Conservation (phyloP, 53 echinoderm and acorn worm species). For the Temnopleurus reevesii region DNA sequence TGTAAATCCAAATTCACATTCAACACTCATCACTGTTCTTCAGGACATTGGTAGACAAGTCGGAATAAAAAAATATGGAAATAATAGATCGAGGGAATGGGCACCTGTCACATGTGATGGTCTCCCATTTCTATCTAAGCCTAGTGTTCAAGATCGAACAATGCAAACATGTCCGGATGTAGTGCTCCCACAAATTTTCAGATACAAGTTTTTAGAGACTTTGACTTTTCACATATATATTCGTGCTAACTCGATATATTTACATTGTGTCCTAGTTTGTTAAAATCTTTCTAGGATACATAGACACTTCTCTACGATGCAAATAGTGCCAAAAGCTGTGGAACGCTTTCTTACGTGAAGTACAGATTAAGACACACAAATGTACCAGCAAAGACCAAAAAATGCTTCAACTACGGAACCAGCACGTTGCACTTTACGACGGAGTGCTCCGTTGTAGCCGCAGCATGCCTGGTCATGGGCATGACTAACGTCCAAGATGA, state of each 20-base stretch:
- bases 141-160: too few relatives aligned
- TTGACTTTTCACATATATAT: too few relatives aligned
- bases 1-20: slow-evolving; percentile 28
- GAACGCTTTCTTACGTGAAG: neutral
- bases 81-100: neutral
- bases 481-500: neutral
- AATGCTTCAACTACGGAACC: slow-evolving; percentile 25
- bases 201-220: too few relatives aligned
- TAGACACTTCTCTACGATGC: slow-evolving; percentile 22
- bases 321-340: neutral
- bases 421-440: slow-evolving; percentile 10
- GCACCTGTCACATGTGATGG: slow-evolving; percentile 28
- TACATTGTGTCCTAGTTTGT: too few relatives aligned
- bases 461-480: slow-evolving; percentile 27
- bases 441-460: neutral
- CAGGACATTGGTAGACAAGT: slow-evolving; percentile 22
- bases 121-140: slow-evolving; percentile 6
- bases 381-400: neutral
- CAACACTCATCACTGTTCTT: neutral
- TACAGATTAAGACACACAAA: neutral
- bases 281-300: neutral
- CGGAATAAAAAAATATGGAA: neutral
- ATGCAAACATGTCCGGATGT: too few relatives aligned
- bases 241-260: too few relatives aligned
- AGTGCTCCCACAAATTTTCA: too few relatives aligned